Evolutionary conservation across 2,888 invertebrate genomes (phyloP).

Genomic region (Agrochola circellaris): DNA sequence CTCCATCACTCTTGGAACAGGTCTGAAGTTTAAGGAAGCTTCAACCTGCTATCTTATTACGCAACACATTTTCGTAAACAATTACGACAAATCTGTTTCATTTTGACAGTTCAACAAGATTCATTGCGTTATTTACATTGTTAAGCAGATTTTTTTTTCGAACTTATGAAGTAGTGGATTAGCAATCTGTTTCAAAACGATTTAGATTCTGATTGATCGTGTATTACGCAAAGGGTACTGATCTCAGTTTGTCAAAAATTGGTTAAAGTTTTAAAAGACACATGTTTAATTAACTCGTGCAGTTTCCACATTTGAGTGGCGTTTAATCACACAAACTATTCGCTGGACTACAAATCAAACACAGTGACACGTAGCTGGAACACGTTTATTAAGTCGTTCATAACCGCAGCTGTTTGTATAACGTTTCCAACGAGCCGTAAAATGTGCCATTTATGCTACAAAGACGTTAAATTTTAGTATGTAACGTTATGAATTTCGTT

Average conservation of each 20-base stretch:
- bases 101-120: no score
- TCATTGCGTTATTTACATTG: no score
- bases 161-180: no score
- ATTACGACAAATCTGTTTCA: no score
- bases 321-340: constrained; percentile 53
- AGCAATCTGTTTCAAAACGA: no score
- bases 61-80: no score
- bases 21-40: background rate
- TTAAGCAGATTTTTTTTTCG: no score
- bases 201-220: no score
- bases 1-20: background rate
- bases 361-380: constrained; percentile 39
- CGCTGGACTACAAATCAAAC: constrained; percentile 43
- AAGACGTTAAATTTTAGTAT: constrained; percentile 45
- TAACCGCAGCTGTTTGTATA: constrained; percentile 47
- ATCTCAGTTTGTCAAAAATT: background rate
- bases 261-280: constrained; percentile 8
- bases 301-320: constrained; percentile 50
- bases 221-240: no score
- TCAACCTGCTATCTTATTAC: no score
- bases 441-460: constrained; percentile 51
- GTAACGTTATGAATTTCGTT: constrained; percentile 24
- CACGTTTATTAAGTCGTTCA: constrained; percentile 49
- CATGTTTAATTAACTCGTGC: constrained; percentile 34
- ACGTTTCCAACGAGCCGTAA: constrained; percentile 43